Conservation (phyloP, 2,113 vertebrate species). For the Falcunculus frontatus region DNA sequence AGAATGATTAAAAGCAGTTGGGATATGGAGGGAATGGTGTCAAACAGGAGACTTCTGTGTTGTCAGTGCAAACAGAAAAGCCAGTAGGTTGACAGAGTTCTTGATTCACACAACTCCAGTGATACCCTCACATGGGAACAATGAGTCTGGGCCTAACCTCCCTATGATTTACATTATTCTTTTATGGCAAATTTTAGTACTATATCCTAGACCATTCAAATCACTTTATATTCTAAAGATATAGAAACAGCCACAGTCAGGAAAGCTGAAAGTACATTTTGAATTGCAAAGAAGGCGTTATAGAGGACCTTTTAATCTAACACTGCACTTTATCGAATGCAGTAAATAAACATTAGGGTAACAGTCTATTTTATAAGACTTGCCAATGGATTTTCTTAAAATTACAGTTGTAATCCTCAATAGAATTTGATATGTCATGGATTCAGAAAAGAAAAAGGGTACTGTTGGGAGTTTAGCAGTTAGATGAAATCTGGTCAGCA, state of each 20-base stretch:
- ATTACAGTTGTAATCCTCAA: neutral
- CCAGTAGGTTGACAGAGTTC: neutral
- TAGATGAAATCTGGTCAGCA: neutral
- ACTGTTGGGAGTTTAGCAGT: neutral
- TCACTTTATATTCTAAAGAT: neutral
- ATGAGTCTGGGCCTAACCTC: neutral
- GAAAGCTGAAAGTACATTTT: neutral
- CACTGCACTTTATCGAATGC: neutral
- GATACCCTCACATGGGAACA: rapidly evolving
- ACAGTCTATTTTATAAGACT: neutral
- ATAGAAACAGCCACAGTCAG: neutral
- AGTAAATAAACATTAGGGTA: neutral
- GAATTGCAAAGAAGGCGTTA: neutral
- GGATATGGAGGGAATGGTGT: neutral
- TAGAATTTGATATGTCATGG: neutral
- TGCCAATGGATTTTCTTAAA: neutral
- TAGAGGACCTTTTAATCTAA: neutral
- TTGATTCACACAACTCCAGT: neutral
- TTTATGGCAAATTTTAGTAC: neutral
- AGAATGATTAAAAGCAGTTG: neutral
- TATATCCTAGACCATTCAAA: neutral
- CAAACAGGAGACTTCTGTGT: neutral
- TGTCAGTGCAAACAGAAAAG: neutral
- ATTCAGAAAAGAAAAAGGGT: neutral
- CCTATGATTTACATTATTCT: neutral